Evolutionary conservation across 2,888 invertebrate genomes (phyloP), one percentile per base, ranked within the genome.

Genomic region (Drosophila atripex): DNA sequence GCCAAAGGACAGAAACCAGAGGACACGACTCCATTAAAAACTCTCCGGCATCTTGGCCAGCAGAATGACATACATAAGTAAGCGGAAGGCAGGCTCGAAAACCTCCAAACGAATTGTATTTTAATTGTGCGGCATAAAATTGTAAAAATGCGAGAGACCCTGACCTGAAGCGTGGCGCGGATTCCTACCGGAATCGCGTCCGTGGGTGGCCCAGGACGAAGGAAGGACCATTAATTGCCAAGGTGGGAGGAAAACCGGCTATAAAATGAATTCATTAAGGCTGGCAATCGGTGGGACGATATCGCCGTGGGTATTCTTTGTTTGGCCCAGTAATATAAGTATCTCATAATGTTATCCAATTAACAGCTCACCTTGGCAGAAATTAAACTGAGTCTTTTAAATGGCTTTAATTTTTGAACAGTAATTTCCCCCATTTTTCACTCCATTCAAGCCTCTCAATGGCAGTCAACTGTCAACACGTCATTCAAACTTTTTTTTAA

Each of bases 51-150:
- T 21, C 43, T 16, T 59, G 60, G 55, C 43, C 21, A 16, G n/a
- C 25, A 14, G 8, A 64, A 61, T 63, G 50, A 71, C 76, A 71
- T 59, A 71, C 76, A 71, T 59, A 71, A 66, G 53, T 25, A 52
- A 51, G 63, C 49, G 59, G 43, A 66, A 72, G 72, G 64, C 49
- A 61, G 60, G 57, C 58, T 30, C 46, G 58, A 65, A 47, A 63
- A 56, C n/a, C 68, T 47, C 41, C 30, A 60, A 76, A 70, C 68
- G 65, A 82, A 82, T 87, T 82, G 78, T 80, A 60, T 84, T 87
- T 82, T 82, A 85, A 82, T 85, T 87, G 71, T 73, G 61, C 55
- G 73, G 58, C 59, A 58, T 47, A 63, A 74, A 80, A 72, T 69
- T 60, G 54, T 28, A 66, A 64, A 65, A 66, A 71, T 71, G 68